Conservation (phyloP, 2,888 invertebrate genomes). For the Galerucella calmariensis region DNA sequence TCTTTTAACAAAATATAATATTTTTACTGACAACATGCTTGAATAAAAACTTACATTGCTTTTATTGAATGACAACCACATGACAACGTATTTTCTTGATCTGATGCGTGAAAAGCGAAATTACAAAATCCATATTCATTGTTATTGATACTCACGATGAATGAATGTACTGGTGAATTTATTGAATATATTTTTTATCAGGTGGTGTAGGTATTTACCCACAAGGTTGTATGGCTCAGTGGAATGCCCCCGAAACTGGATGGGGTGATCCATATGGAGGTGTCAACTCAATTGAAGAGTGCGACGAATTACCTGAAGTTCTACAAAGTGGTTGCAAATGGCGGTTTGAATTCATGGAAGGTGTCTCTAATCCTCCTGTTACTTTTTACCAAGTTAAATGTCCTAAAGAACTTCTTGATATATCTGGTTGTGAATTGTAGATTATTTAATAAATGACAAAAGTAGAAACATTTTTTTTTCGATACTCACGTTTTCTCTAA, state of each 20-base stretch:
- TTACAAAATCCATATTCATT: too few species aligned
- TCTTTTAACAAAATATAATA: too few species aligned
- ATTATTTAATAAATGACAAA: not conserved
- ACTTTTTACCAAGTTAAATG: conserved; percentile 41
- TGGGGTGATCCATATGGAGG: conserved; percentile 42
- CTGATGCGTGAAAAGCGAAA: too few species aligned
- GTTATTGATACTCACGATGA: too few species aligned
- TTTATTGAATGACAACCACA: too few species aligned
- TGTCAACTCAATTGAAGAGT: conserved; percentile 33
- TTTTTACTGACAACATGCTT: too few species aligned
- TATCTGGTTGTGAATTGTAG: conserved; percentile 31
- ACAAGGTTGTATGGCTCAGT: conserved; percentile 40
- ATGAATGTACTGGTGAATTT: too few species aligned
- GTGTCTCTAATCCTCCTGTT: conserved; percentile 40
- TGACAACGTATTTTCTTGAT: too few species aligned
- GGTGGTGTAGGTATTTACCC: conserved; percentile 43
- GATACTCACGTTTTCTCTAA: too few species aligned
- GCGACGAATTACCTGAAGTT: conserved; percentile 32
- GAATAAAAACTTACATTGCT: too few species aligned
- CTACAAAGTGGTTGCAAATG: conserved; percentile 41
- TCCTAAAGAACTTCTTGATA: conserved; percentile 33
- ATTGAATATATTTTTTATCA: not conserved
- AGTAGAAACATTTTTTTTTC: not conserved
- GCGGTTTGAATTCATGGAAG: conserved; percentile 41
- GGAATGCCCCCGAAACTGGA: conserved; percentile 34